Conservation (phyloP, 1,140 invertebrate species). For the Pectinophora gossypiella region DNA sequence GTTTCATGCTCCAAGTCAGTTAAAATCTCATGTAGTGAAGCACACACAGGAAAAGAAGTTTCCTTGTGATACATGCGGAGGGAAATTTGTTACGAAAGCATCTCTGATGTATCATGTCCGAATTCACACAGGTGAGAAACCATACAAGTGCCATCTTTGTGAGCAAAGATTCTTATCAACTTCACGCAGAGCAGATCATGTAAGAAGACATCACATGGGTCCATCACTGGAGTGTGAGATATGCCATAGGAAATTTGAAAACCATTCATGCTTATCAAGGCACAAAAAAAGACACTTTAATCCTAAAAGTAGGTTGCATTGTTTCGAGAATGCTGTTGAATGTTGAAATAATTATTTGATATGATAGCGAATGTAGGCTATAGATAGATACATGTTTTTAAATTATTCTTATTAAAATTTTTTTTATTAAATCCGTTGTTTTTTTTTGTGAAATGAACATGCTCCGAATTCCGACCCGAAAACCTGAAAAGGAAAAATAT, state of each 20-base stretch:
- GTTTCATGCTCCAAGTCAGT: not conserved
- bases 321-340: too few relatives aligned
- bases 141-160: not conserved
- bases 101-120: not conserved
- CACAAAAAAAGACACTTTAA: not conserved
- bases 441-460: too few relatives aligned
- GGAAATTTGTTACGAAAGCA: not conserved
- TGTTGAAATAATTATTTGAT: too few relatives aligned
- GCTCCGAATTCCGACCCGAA: too few relatives aligned
- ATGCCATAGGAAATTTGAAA: not conserved
- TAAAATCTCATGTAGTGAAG: not conserved
- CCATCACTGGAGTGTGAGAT: too few relatives aligned
- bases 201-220: not conserved
- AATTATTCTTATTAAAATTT: too few relatives aligned
- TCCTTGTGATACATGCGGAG: not conserved
- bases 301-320: not conserved
- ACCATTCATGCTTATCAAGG: not conserved
- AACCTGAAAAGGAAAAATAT: too few relatives aligned
- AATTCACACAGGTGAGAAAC: too few relatives aligned
- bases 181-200: not conserved
- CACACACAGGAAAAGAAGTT: not conserved
- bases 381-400: too few relatives aligned
- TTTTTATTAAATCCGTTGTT: too few relatives aligned
- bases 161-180: not conserved
- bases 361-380: too few relatives aligned